Percentiles rank a stretch among this genome's conserved stretches.
Conservation (phyloP, 2,797 vertebrate genomes). For the Sciurus vulgaris region DNA sequence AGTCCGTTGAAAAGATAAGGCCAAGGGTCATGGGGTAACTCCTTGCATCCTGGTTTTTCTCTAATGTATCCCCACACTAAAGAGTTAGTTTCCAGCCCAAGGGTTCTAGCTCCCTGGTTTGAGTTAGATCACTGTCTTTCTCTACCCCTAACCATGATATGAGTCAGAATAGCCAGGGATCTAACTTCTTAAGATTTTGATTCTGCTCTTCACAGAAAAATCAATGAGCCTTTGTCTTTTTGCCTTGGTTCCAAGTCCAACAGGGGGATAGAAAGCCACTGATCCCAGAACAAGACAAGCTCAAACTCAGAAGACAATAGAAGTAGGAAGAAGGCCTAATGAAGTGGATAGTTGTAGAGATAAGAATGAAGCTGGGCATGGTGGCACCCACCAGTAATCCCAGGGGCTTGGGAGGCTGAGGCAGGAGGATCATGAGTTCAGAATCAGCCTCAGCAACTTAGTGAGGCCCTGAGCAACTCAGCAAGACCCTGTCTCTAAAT, state of each 20-base stretch:
- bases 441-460: no score
- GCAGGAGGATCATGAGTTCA: no score
- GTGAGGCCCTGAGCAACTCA: no score
- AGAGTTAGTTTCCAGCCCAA: not conserved
- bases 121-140: not conserved
- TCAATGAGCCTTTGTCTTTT: not conserved
- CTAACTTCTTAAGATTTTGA: not conserved
- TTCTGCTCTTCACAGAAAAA: not conserved
- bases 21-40: not conserved
- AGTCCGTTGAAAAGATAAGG: not conserved
- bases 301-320: not conserved
- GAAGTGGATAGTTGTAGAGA: not conserved
- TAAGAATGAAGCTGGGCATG: not conserved
- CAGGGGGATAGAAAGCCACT: not conserved
- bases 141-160: not conserved
- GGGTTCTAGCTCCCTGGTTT: not conserved
- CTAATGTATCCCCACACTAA: not conserved
- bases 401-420: no score
- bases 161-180: not conserved
- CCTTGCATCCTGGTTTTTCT: not conserved
- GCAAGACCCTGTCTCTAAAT: no score
- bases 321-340: not conserved
- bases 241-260: not conserved
- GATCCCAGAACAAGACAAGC: not conserved
- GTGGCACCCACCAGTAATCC: no score